Percentiles rank a stretch among this genome's conserved stretches.
Evolutionary conservation across 2,113 vertebrate species (phyloP).

Genomic region (Zosterops borbonicus): DNA sequence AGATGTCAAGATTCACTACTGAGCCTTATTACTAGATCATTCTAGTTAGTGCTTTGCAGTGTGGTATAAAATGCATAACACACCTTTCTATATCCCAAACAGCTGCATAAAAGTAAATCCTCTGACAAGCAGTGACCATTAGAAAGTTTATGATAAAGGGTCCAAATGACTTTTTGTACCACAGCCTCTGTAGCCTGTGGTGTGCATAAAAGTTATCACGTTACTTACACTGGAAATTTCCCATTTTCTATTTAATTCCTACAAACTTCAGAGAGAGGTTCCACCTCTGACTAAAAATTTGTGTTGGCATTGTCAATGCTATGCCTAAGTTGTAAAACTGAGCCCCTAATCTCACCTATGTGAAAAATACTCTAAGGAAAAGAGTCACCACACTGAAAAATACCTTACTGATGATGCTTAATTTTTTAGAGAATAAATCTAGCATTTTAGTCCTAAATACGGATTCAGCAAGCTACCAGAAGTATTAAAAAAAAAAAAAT

Average conservation of each 20-base stretch:
- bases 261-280: not conserved
- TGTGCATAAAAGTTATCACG: not conserved
- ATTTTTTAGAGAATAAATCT: not conserved
- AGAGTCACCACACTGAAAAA: not conserved
- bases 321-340: not conserved
- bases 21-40: not conserved
- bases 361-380: not conserved
- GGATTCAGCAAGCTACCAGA: not conserved
- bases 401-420: not conserved
- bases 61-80: not conserved
- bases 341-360: not conserved
- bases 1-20: not conserved
- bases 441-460: not conserved
- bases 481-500: not conserved
- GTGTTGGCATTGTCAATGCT: not conserved
- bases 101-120: not conserved
- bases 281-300: not conserved
- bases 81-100: not conserved
- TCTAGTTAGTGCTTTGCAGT: not conserved
- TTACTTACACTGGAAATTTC: not conserved
- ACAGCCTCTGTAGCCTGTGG: not conserved
- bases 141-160: not conserved
- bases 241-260: not conserved
- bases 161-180: not conserved
- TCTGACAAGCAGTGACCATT: not conserved